Conservation (phyloP, 2,888 invertebrate species). For the Heteromyza rotundicornis region DNA sequence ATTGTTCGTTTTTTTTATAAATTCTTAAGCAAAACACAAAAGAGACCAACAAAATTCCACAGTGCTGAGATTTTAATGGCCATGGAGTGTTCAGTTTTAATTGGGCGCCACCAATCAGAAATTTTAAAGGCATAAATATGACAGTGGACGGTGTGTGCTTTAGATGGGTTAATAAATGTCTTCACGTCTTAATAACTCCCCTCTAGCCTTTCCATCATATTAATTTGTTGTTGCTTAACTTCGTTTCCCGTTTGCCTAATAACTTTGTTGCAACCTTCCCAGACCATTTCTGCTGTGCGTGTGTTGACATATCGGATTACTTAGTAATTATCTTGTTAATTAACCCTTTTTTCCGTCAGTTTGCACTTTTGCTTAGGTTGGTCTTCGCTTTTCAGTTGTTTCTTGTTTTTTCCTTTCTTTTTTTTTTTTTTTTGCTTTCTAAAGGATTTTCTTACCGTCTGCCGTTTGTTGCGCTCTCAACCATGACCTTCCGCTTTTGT, state of each 20-base stretch:
- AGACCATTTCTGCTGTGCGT: slow-evolving; percentile 17
- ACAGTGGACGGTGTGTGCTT: too few species aligned
- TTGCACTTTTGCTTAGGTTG: background rate
- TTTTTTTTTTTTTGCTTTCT: slow-evolving; percentile 27
- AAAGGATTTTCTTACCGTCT: slow-evolving; percentile 23
- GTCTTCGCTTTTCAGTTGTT: slow-evolving; percentile 1
- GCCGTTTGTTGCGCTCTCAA: slow-evolving; percentile 30
- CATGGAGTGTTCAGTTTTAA: slow-evolving; percentile 45
- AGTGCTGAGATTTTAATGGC: slow-evolving; percentile 42
- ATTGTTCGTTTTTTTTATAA: slow-evolving; percentile 24
- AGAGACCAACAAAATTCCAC: slow-evolving; percentile 21
- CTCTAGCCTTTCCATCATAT: background rate
- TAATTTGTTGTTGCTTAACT: slow-evolving; percentile 4
- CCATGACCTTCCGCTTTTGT: slow-evolving; percentile 43
- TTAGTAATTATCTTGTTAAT: slow-evolving; percentile 60
- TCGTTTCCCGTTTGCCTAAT: slow-evolving; percentile 11
- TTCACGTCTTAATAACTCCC: background rate
- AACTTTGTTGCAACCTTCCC: slow-evolving; percentile 24
- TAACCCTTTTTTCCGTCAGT: slow-evolving; percentile 50
- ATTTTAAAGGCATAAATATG: slow-evolving; percentile 29
- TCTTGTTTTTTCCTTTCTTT: slow-evolving; percentile 32
- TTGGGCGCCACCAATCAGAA: slow-evolving; percentile 48
- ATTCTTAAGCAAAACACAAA: background rate
- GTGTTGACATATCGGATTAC: slow-evolving; percentile 59
- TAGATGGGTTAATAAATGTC: background rate